These are phyloP conservation scores for Clytia hemisphaerica DNA, from an alignment of 30 jellyfish, hydroid and myxozoan genomes.

Conservation along the genomic window DNA sequence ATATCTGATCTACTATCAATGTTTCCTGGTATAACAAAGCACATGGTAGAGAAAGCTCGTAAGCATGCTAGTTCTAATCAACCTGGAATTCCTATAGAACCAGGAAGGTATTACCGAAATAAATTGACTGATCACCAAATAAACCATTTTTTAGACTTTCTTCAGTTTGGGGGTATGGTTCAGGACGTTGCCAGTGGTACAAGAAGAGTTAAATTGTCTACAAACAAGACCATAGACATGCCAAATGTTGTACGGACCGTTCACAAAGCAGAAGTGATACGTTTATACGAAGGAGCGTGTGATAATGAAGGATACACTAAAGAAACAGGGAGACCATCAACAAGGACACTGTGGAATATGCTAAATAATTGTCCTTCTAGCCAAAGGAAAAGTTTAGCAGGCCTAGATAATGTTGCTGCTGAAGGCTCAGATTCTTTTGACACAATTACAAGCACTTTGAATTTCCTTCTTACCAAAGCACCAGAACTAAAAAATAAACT, in stretches of 20 bases:
- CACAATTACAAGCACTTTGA: too few relatives aligned
- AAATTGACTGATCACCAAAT: too few relatives aligned
- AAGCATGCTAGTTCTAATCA: neutral
- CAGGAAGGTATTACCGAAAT: too few relatives aligned
- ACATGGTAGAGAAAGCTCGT: neutral
- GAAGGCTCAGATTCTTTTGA: too few relatives aligned
- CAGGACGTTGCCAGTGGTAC: neutral
- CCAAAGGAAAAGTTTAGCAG: neutral
- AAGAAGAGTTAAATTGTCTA: neutral
- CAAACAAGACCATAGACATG: neutral
- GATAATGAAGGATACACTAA: neutral
- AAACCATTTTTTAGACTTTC: neutral
- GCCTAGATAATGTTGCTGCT: neutral
- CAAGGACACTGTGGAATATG: neutral
- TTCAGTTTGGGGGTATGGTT: neutral
- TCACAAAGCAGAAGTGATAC: neutral
- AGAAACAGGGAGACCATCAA: neutral
- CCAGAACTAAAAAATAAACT: too few relatives aligned
- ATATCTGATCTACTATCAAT: neutral
- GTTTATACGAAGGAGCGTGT: neutral
- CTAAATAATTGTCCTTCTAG: neutral
- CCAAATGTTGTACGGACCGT: neutral
- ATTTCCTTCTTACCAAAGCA: too few relatives aligned
- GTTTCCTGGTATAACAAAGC: neutral
- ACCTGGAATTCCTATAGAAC: too few relatives aligned